Evolutionary conservation across 1,140 invertebrate genomes (phyloP), one percentile per base, ranked within the genome.

Genomic region (Trichonephila inaurata): DNA sequence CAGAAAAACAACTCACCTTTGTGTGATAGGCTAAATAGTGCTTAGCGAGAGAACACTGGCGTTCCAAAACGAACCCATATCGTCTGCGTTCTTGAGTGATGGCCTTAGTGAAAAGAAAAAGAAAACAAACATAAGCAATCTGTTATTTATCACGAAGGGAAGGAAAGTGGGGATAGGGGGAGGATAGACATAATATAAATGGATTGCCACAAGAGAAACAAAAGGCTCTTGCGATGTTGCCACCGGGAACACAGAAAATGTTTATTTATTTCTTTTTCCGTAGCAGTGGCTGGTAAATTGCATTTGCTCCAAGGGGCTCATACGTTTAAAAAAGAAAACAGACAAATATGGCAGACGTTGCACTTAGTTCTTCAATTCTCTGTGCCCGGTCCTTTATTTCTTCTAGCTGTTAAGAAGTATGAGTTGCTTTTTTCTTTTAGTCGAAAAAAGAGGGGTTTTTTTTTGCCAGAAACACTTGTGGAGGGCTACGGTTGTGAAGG

Each of bases 61-160:
- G 97, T 96, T 99, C 98, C 95, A 99, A 96, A 40, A 99, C 97
- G 95, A 99, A 99, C 82, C 98, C 98, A 96, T 99, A 99, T 95
- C 98, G 97, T 94, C 98, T 97, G 94, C 98, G 97, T 96, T 99
- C 98, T 96, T 99, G 98, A 77, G 98, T 98, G 97, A 99, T 98
- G 72, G 98, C 98, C 98, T 99, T 24, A 12, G 95, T 87, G 61
- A 89, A 94, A 64, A 60, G 83, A 69, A 93, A 66, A 83, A 92
- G 89, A 85, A 51, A 82, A 88, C n/a, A 69, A 89, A 89, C 86
- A 66, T 77, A 60, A 93, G 77, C 85, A 93, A 93, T 93, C 92
- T 88, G 85, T 93, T 93, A 93, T 93, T 93, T 93, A 89, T 92
- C 91, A 92, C 82, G 28, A 10, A 64, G 60, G 72, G 69, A 10